A percentile compares a stretch with the other conserved stretches of the same genome.
These are phyloP conservation scores for Gallinago undulata DNA, from an alignment of 2,113 vertebrate genomes.

Conservation along the genomic window DNA sequence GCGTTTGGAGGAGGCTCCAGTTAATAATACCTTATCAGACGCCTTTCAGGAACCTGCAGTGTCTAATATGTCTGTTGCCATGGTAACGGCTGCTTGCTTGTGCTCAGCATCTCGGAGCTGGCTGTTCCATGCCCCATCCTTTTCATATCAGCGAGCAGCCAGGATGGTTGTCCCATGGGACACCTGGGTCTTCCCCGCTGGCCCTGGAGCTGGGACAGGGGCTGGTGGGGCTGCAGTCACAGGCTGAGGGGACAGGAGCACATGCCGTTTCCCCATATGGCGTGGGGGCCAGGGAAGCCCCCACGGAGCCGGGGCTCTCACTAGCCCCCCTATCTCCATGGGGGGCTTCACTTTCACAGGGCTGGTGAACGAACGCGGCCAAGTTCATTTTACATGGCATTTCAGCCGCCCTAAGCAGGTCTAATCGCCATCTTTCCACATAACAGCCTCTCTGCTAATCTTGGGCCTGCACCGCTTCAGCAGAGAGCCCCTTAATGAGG, in stretches of 20 bases:
- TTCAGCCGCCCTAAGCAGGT: not conserved
- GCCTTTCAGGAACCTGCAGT: conserved; percentile 77
- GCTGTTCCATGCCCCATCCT: conserved; percentile 37
- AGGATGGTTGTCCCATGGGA: conserved; percentile 13
- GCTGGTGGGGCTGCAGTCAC: not conserved
- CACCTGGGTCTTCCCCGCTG: not conserved
- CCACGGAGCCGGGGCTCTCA: rapidly evolving
- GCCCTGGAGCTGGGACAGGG: rapidly evolving
- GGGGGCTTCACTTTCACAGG: not conserved
- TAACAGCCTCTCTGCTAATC: conserved; percentile 16
- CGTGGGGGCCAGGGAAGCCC: rapidly evolving
- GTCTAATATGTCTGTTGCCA: conserved; percentile 80
- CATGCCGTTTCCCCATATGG: rapidly evolving
- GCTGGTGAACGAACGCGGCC: not conserved
- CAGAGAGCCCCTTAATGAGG: conserved; percentile 8
- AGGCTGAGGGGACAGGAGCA: not conserved
- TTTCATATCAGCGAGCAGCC: conserved; percentile 6
- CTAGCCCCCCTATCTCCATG: rapidly evolving
- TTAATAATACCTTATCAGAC: conserved; percentile 83
- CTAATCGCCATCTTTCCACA: not conserved
- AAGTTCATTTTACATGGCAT: not conserved
- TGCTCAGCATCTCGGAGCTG: conserved; percentile 68
- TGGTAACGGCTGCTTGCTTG: conserved; percentile 71
- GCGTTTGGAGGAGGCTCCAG: conserved; percentile 74
- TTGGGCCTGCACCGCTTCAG: not conserved